phyloP scores from a whole-genome alignment of 2,888 invertebrate species.

The Andricus quercusramuli region DNA sequence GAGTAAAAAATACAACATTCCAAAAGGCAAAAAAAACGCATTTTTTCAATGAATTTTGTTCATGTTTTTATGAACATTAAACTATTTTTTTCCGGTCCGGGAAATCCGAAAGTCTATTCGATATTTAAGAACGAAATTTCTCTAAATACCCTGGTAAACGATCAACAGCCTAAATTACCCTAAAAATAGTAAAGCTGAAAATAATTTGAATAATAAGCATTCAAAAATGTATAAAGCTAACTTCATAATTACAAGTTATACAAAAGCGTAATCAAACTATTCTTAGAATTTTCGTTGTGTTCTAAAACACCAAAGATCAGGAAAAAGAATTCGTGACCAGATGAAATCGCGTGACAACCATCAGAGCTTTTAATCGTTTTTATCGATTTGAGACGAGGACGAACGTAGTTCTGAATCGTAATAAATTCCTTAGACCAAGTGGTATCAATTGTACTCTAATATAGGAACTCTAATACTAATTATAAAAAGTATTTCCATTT shows the following conservation, averaged over 20 bases:
- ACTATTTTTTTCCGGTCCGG: too few relatives aligned
- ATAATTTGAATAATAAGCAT: neutral
- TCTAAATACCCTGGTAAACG: neutral
- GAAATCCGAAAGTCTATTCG: too few relatives aligned
- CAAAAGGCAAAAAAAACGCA: too few relatives aligned
- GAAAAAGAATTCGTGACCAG: constrained; percentile 29
- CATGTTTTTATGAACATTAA: too few relatives aligned
- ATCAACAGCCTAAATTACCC: neutral
- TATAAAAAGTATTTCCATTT: neutral
- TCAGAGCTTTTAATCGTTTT: constrained; percentile 14
- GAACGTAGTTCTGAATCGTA: neutral
- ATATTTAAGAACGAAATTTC: too few relatives aligned
- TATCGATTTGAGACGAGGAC: constrained; percentile 31
- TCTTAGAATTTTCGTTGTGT: neutral
- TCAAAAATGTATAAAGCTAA: neutral
- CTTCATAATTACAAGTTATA: neutral
- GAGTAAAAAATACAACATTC: too few relatives aligned
- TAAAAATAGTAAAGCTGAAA: neutral
- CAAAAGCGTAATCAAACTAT: neutral
- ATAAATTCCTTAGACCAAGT: constrained; percentile 14
- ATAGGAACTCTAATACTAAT: neutral
- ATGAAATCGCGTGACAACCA: constrained; percentile 28
- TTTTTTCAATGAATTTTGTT: too few relatives aligned
- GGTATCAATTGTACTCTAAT: neutral
- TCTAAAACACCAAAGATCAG: neutral